Evolutionary conservation across 2,113 vertebrate genomes (phyloP), one percentile per base, ranked within the genome.

Genomic region (Hippotragus niger): DNA sequence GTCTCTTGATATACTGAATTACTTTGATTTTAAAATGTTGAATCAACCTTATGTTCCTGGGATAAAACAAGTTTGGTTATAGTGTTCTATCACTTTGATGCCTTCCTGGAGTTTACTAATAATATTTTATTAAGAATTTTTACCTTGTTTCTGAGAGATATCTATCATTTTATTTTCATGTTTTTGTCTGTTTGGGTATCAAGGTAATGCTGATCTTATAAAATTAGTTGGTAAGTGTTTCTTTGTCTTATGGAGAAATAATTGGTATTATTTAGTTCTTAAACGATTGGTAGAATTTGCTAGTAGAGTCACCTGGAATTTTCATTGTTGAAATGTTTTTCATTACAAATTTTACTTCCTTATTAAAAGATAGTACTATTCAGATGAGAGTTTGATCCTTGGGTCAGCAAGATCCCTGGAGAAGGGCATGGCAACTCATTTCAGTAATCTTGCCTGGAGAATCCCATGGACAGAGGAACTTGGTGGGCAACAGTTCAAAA

Each of bases 41-140:
- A 80, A 93, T 23, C 83, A 91, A 87, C 29, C 6, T 94, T 92
- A 19, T 45, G 53, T 87, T 80, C 12, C 57, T 67, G 25, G 31
- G 71, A 82, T 94, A 78, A 92, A 90, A 17, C 53, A 52, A 91
- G 64, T 12, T 92, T 82, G n/a, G 43, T 64, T 52, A 53, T 87
- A 25, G 71, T 86, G 12, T 23, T 55, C 74, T 80, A 31, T 71
- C 36, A 87, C 87, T 92, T 89, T 45, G 27, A 88, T 36, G 82
- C 55, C 55, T 52, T 83, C 25, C 74, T 90, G 27, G 43, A 58
- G 31, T 57, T 52, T 74, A 76, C 43, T 25, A 55, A 45, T 85
- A 74, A 85, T 84, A 62, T 67, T 85, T 95, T 84, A 71, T 21
- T 95, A 21, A 82, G 29, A 31, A 93, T 71, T 93, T 89, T 94